Percentiles rank a stretch among this genome's conserved stretches.
These are phyloP conservation scores for Emmelina monodactyla DNA, from an alignment of 2,888 invertebrate species.

Conservation along the genomic window DNA sequence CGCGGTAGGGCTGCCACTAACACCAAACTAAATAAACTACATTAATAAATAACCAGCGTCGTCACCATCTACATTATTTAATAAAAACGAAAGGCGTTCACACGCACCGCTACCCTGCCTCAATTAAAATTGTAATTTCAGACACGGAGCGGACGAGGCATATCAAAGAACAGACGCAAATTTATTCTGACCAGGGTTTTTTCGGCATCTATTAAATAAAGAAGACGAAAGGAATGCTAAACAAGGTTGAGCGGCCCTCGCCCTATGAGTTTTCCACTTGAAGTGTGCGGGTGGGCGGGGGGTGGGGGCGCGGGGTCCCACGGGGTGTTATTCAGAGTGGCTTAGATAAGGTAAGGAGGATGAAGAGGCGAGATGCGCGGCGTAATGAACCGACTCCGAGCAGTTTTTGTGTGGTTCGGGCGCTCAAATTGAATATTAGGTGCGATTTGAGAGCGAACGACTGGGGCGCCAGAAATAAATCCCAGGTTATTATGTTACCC, in stretches of 20 bases:
- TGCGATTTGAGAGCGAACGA: constrained; percentile 62
- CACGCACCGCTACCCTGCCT: constrained; percentile 31
- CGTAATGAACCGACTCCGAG: constrained; percentile 61
- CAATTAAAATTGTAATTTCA: constrained; percentile 52
- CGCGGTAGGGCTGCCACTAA: constrained; percentile 38
- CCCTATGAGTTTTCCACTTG: constrained; percentile 63
- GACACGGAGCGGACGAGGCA: constrained; percentile 41
- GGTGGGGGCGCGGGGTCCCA: constrained; percentile 25
- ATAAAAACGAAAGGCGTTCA: constrained; percentile 26
- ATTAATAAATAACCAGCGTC: constrained; percentile 46
- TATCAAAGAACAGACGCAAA: constrained; percentile 57
- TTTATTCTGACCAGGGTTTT: constrained; percentile 59
- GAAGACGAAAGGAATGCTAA: constrained; percentile 64
- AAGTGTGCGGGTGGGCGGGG: constrained; percentile 41
- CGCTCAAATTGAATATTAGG: constrained; percentile 64
- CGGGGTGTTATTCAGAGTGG: constrained; percentile 56
- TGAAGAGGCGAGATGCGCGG: constrained; percentile 63
- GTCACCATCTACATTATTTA: constrained; percentile 39
- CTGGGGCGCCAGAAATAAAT: constrained; percentile 59
- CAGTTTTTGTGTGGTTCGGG: constrained; percentile 63
- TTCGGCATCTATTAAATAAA: constrained; percentile 65
- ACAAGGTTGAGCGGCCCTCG: constrained; percentile 64
- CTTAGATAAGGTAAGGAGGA: constrained; percentile 65
- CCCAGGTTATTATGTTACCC: constrained; percentile 62
- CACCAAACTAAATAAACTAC: constrained; percentile 25